phyloP scores from a whole-genome alignment of 2,113 vertebrate genomes.

The Zosterops japonicus region DNA sequence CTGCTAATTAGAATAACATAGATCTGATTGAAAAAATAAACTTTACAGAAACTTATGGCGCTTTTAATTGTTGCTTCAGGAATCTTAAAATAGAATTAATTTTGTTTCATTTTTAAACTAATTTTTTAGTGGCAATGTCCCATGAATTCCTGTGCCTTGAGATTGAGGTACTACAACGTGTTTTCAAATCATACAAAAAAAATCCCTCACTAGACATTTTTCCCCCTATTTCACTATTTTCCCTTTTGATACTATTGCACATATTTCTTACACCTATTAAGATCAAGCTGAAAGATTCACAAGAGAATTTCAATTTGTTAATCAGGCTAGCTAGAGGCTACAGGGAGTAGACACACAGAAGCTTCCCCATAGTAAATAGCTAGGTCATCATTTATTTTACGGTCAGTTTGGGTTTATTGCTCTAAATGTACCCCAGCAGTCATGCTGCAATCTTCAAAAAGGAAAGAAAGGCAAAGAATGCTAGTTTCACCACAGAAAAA shows the following conservation, averaged over 20 bases:
- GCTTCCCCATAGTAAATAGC: not conserved
- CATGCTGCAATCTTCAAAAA: not conserved
- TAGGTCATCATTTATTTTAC: not conserved
- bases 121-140: not conserved
- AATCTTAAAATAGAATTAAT: not conserved
- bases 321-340: not conserved
- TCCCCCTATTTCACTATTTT: not conserved
- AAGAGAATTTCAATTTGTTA: not conserved
- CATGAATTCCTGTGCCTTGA: not conserved
- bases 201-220: no score
- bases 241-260: not conserved
- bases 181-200: not conserved
- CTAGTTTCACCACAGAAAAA: not conserved
- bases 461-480: not conserved
- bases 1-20: not conserved
- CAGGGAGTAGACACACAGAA: not conserved
- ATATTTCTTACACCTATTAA: not conserved
- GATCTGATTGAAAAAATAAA: not conserved
- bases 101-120: not conserved
- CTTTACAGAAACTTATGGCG: not conserved
- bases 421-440: not conserved
- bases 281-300: not conserved
- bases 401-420: not conserved
- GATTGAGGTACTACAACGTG: accelerated
- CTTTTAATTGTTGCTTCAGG: not conserved